Conservation (phyloP, 2,797 vertebrate genomes). For the Gymnodraco acuticeps region DNA sequence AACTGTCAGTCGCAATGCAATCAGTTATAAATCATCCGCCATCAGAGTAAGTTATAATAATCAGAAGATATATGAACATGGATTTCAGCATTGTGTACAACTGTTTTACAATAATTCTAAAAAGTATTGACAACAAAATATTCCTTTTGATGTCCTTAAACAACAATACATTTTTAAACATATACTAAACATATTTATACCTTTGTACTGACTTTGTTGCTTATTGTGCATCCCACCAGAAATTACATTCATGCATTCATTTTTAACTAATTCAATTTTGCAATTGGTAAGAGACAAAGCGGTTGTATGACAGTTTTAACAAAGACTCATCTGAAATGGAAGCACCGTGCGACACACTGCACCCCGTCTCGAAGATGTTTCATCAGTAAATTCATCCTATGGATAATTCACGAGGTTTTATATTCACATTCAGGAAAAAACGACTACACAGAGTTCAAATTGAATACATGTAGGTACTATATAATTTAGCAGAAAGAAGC, state of each 20-base stretch:
- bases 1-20: too few relatives aligned
- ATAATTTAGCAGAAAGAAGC: background rate
- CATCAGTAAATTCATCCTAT: background rate
- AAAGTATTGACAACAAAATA: background rate
- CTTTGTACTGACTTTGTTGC: too few relatives aligned
- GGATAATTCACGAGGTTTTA: slow-evolving; percentile 9
- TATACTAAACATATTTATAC: background rate
- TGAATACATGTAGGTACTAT: background rate
- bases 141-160: background rate
- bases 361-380: background rate
- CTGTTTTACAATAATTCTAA: background rate
- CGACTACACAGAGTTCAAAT: background rate
- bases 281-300: background rate
- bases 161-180: background rate
- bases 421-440: background rate
- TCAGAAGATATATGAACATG: background rate
- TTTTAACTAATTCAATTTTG: too few relatives aligned
- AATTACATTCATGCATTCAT: background rate
- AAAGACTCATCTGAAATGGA: background rate
- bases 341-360: background rate
- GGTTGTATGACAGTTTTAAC: background rate
- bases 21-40: too few relatives aligned
- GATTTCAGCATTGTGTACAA: background rate
- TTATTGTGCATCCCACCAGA: background rate
- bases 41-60: too few relatives aligned